Evolutionary conservation across 2,113 vertebrate species (phyloP), one percentile per base, ranked within the genome.

Genomic region (Melanerpes aurifrons): DNA sequence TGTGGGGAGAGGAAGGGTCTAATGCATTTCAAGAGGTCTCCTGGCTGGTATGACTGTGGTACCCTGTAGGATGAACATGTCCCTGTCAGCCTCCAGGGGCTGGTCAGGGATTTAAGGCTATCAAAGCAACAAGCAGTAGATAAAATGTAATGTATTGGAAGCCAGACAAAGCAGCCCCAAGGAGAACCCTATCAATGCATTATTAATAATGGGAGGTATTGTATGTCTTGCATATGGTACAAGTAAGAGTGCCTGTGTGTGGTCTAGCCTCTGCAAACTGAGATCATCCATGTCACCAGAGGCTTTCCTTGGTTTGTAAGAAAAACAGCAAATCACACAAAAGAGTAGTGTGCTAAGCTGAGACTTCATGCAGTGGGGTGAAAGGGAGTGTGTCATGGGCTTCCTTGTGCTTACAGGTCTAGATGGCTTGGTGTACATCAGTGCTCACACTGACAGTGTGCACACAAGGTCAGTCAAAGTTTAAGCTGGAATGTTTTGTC

Each of bases 231-330:
- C 79, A 12, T 61, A 58, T 78, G 54, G 78, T 45, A 50, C 25
- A 45, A 58, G 66, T 50, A 67, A 68, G 7, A 35, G 67, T 85
- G 19, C 15, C 5, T 0, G 0, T 16, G 22, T 56, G 29, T 29
- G 53, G 19, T 37, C 53, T 31, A 64, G 53, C 24, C 43, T 3
- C 11, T 32, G 54, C 54, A 56, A 87, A 37, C 24, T 32, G 63
- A 86, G 29, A 28, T 26, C 4, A 1, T 7, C 13, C 11, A 3
- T 26, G 53, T 63, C 67, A 79, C 48, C n/a, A 82, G 84, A 59
- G 56, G 4, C 28, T 81, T 32, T 29, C 84, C 54, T 84, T 56
- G 43, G 13, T 54, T n/a, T 87, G 15, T 32, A 56, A 84, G 32
- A 74, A 7, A 57, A 87, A 24, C 3, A 57, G 57, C 28, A 82